Evolutionary conservation across 1,140 invertebrate genomes (phyloP).

Genomic region (Metopolophium dirhodum): DNA sequence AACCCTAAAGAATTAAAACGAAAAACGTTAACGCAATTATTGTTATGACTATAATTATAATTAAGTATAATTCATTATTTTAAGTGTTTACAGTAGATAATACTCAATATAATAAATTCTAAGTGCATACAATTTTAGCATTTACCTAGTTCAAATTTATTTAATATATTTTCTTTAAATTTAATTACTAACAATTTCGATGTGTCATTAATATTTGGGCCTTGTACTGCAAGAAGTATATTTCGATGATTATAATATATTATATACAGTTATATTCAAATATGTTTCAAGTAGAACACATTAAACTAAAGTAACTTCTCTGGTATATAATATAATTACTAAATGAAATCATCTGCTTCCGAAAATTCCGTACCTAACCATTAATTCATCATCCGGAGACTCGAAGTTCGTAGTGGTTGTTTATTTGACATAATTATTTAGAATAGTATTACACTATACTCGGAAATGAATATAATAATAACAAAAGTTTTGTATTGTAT

Average conservation of each 20-base stretch:
- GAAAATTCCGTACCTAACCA: not conserved
- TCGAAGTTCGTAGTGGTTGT: not conserved
- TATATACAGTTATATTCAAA: not conserved
- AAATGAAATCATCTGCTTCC: not conserved
- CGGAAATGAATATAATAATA: not conserved
- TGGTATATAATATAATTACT: not conserved
- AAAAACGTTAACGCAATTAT: conserved; percentile 10
- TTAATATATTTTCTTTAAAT: not conserved
- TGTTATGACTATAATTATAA: not conserved
- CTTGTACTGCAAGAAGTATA: not conserved
- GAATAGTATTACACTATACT: not conserved
- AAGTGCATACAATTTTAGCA: not conserved
- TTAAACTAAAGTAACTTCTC: not conserved
- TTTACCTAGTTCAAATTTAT: not conserved
- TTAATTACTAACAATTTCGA: not conserved
- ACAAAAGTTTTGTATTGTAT: not conserved
- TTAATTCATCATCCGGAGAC: not conserved
- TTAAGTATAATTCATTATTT: conserved; percentile 12
- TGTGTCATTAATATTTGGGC: not conserved
- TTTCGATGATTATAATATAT: not conserved
- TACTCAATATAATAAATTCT: not conserved
- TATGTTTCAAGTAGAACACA: not conserved
- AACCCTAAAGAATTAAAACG: conserved; percentile 12
- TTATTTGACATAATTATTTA: conserved; percentile 7
- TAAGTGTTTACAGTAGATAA: not conserved